Evolutionary conservation across 2,888 invertebrate genomes (phyloP), one percentile per base, ranked within the genome.

Genomic region (Pristionchus maxplancki): DNA sequence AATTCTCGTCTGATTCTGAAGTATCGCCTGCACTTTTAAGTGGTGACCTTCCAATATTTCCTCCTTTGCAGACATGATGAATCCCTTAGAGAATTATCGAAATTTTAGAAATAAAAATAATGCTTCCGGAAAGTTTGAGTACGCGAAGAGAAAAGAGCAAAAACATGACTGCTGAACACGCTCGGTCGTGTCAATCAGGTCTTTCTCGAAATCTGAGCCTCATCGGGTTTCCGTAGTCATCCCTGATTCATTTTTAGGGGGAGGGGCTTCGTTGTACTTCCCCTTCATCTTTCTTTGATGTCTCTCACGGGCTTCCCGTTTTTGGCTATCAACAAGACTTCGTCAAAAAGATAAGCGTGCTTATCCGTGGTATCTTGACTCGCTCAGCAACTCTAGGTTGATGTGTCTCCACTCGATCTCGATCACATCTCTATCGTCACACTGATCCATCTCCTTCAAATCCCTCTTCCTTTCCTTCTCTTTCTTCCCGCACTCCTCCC

Each of bases 371-470:
- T n/a, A n/a, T 58, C 64, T 31, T 9, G 11, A 31, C 13, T 64
- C 31, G 31, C 9, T 64, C 28, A 4, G n/a, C 78, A 78, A 48
- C 44, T 78, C 44, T 48, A 74, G 40, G 40, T 11, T 67, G 67
- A 34, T 67, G 67, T 67, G 34, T 31, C 31, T 34, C 44, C 44
- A 40, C 44, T 78, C 78, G 44, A 78, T 84, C 62, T 53, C 28
- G 53, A 62, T 58, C 58, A 82, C 53, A 82, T 31, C 13, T 37
- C 24, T 84, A 28, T n/a, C 13, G 11, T 40, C 31, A 11, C 13
- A 86, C 67, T 37, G 31, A 48, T 64, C 86, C 86, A 64, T 86
- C 64, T 62, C 86, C 86, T 53, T 64, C 58, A 67, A 40, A n/a
- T 86, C 67, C 37, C 86, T 20, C 31, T 37, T 67, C 37, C 40